Percentiles rank a stretch among this genome's conserved stretches.
Evolutionary conservation across 1,140 invertebrate genomes (phyloP).

Genomic region (Scaptodrosophila lebanonensis): DNA sequence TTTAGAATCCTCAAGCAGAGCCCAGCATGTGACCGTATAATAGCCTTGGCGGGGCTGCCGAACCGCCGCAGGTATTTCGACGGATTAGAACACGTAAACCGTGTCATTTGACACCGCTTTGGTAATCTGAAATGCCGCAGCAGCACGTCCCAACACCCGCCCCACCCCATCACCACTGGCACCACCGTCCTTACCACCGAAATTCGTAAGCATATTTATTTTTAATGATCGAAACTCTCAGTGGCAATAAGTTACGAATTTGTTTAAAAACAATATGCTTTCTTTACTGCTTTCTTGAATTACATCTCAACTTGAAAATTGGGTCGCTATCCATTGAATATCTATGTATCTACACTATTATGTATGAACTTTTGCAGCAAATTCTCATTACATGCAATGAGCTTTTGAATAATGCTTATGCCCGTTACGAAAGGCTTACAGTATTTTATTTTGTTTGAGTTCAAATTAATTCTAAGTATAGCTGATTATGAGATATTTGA

Average conservation of each 20-base stretch:
- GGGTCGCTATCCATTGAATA: no score
- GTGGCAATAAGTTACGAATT: slow-evolving; percentile 45
- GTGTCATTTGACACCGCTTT: slow-evolving; percentile 72
- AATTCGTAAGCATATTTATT: slow-evolving; percentile 64
- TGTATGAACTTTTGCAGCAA: no score
- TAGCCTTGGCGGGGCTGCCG: slow-evolving; percentile 55
- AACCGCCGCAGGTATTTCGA: slow-evolving; percentile 68
- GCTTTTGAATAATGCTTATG: no score
- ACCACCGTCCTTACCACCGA: neutral
- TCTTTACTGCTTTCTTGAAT: neutral
- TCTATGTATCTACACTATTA: no score
- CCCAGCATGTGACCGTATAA: slow-evolving; percentile 68
- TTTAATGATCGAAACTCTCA: slow-evolving; percentile 63
- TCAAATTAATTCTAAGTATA: no score
- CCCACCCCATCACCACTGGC: neutral
- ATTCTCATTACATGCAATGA: no score
- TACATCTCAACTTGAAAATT: no score
- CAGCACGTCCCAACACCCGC: slow-evolving; percentile 13
- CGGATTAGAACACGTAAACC: slow-evolving; percentile 70
- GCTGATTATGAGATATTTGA: no score
- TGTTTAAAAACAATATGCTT: slow-evolving; percentile 34
- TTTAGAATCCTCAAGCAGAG: slow-evolving; percentile 15
- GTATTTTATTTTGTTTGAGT: no score
- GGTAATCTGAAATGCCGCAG: slow-evolving; percentile 66
- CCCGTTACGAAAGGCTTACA: no score